A percentile compares a stretch with the other conserved stretches of the same genome.
Conservation (phyloP, 2,797 vertebrate species). For the Capromys pilorides region DNA sequence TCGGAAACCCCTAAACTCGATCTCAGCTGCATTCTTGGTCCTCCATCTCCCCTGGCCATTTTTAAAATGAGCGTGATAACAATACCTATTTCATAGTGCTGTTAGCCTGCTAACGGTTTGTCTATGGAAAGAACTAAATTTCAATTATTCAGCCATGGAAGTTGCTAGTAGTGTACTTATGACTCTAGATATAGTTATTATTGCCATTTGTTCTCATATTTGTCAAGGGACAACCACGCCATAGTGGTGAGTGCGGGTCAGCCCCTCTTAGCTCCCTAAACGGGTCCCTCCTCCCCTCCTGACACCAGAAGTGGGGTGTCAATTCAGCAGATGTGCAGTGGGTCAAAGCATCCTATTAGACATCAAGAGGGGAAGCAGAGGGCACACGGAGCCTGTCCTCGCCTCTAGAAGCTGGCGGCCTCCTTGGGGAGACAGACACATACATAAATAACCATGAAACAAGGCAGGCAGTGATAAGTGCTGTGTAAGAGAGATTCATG, state of each 20-base stretch:
- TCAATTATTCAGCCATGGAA: background rate
- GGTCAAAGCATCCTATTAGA: constrained; percentile 38
- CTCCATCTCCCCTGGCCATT: background rate
- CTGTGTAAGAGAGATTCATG: constrained; percentile 72
- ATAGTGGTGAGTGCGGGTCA: background rate
- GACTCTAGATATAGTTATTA: background rate
- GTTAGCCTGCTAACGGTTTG: background rate
- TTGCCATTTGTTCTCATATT: background rate
- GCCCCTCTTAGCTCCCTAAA: constrained; percentile 1
- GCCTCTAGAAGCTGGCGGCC: background rate
- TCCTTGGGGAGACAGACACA: constrained; percentile 58
- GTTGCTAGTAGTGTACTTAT: background rate
- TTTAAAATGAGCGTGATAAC: background rate
- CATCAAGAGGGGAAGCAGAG: background rate
- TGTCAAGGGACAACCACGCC: background rate
- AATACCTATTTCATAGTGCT: background rate
- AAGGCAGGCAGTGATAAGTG: constrained; percentile 69
- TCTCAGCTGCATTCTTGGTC: background rate
- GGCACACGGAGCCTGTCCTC: constrained; percentile 12
- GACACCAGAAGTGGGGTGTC: constrained; percentile 33
- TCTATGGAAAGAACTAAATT: background rate
- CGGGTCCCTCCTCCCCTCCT: background rate
- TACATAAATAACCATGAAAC: constrained; percentile 75
- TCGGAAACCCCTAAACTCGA: background rate
- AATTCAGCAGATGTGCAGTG: background rate